These are phyloP conservation scores for Chromoteleia sp. DNA, from an alignment of 2,888 invertebrate genomes.

Conservation along the genomic window DNA sequence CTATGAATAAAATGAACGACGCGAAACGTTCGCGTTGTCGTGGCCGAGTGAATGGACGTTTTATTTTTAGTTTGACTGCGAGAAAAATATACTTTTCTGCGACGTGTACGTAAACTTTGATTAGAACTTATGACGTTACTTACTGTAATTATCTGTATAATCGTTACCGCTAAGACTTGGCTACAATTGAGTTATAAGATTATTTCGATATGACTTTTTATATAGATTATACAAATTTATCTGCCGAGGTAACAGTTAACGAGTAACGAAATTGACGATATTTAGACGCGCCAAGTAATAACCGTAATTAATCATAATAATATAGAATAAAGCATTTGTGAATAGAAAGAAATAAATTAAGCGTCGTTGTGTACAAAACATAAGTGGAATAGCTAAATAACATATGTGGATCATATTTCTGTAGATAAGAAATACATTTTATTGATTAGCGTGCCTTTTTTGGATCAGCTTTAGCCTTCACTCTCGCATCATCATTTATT, in stretches of 20 bases:
- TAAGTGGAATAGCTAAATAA: neutral
- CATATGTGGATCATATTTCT: slow-evolving; percentile 3
- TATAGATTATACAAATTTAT: slow-evolving; percentile 51
- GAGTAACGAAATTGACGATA: slow-evolving; percentile 24
- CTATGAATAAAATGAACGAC: too few relatives aligned
- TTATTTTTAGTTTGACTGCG: slow-evolving; percentile 3
- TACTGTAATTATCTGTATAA: slow-evolving; percentile 28
- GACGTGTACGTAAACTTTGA: slow-evolving; percentile 17
- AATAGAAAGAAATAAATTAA: slow-evolving; percentile 10
- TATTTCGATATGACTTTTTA: slow-evolving; percentile 54
- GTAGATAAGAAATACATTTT: slow-evolving; percentile 50
- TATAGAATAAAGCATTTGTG: neutral
- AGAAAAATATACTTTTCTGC: neutral
- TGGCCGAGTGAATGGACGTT: neutral
- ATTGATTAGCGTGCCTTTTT: slow-evolving; percentile 59
- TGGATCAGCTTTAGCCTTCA: slow-evolving; percentile 54
- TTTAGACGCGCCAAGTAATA: slow-evolving; percentile 10
- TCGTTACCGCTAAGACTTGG: slow-evolving; percentile 43
- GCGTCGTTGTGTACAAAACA: neutral
- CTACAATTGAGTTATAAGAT: slow-evolving; percentile 54
- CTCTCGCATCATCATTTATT: slow-evolving; percentile 65
- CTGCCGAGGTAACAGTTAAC: slow-evolving; percentile 44
- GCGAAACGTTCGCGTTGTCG: neutral
- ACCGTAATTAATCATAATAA: slow-evolving; percentile 20
- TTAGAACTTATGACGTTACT: slow-evolving; percentile 20